A percentile compares a stretch with the other conserved stretches of the same genome.
Evolutionary conservation across 35 echinoderm and acorn worm genomes (phyloP).

Genomic region (Holothuria glaberrima): DNA sequence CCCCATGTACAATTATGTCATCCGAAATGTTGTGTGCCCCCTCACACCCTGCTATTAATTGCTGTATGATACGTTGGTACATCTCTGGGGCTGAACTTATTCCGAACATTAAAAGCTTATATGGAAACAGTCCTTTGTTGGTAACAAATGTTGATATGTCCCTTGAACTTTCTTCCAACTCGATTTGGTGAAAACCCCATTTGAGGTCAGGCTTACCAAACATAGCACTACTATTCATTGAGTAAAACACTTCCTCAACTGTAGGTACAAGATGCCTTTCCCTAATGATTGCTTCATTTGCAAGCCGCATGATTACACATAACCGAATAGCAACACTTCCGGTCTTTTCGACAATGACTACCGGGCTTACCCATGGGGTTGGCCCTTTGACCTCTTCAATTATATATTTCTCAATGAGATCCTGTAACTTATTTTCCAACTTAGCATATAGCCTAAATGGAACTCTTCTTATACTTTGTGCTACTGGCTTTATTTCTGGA

Average conservation of each 20-base stretch:
- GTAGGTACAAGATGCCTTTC: conserved; percentile 67
- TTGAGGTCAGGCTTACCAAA: conserved; percentile 67
- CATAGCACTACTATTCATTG: conserved; percentile 32
- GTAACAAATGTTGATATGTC: conserved; percentile 66
- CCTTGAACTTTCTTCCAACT: conserved; percentile 8
- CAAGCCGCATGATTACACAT: conserved; percentile 73
- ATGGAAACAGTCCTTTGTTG: conserved; percentile 49
- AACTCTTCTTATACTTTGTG: conserved; percentile 44
- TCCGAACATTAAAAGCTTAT: conserved; percentile 73
- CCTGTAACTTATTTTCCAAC: conserved; percentile 63
- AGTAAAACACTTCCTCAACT: conserved; percentile 51
- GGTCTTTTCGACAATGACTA: conserved; percentile 57
- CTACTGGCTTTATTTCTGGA: conserved; percentile 24
- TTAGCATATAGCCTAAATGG: conserved; percentile 61
- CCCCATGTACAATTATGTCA: not conserved
- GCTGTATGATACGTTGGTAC: conserved; percentile 65
- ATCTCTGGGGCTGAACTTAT: conserved; percentile 55
- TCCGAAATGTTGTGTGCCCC: conserved; percentile 8
- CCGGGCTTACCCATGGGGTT: conserved; percentile 42
- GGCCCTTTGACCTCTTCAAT: conserved; percentile 67
- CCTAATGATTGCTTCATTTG: conserved; percentile 70
- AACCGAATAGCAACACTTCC: conserved; percentile 1
- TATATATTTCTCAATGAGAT: conserved; percentile 38
- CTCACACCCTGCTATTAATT: conserved; percentile 24
- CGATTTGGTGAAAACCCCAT: conserved; percentile 64